phyloP scores from a whole-genome alignment of 2,113 vertebrate species.

The Macquaria australasica region DNA sequence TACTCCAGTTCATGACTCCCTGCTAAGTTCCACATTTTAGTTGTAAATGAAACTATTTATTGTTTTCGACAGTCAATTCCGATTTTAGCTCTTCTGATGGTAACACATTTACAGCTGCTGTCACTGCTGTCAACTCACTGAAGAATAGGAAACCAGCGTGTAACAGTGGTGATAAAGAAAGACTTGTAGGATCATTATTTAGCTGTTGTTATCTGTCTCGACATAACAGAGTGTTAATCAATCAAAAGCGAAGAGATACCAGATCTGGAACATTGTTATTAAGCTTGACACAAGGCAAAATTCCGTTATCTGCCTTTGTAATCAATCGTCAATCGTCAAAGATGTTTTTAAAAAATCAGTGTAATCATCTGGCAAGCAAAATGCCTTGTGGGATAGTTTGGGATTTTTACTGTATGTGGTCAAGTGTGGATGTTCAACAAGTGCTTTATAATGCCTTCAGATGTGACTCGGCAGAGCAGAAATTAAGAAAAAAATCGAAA shows the following conservation, averaged over 20 bases:
- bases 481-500: neutral
- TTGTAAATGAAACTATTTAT: slow-evolving; percentile 16
- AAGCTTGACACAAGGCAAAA: slow-evolving; percentile 9
- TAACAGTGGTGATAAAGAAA: slow-evolving; percentile 13
- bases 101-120: slow-evolving; percentile 21
- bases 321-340: neutral
- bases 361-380: neutral
- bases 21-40: neutral
- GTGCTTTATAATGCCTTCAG: slow-evolving; percentile 6
- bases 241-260: slow-evolving; percentile 12
- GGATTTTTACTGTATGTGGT: neutral
- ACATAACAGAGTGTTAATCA: slow-evolving; percentile 36
- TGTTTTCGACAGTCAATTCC: slow-evolving; percentile 14
- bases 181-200: slow-evolving; percentile 26
- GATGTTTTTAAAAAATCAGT: neutral
- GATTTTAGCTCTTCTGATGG: slow-evolving; percentile 1
- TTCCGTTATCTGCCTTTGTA: neutral
- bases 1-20: neutral
- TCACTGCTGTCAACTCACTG: slow-evolving; percentile 24
- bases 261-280: slow-evolving; percentile 14
- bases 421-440: neutral
- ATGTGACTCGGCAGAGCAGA: neutral
- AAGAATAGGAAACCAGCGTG: slow-evolving; percentile 30
- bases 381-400: neutral
- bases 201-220: slow-evolving; percentile 25